Evolutionary conservation across 2,113 vertebrate species (phyloP).

Genomic region (Megaceryle maxima): DNA sequence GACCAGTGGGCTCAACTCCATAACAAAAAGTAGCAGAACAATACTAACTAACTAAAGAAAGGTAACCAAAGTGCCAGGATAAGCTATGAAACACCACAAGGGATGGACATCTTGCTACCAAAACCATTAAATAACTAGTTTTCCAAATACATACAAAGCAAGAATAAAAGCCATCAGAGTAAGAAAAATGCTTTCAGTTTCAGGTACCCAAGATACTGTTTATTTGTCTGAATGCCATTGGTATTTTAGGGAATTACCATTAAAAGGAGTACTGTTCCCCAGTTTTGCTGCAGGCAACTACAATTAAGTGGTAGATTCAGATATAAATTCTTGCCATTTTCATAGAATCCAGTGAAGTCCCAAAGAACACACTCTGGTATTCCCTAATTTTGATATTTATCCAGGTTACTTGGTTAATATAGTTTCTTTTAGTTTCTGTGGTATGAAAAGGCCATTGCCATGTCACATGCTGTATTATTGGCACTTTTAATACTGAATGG

Average conservation of each 20-base stretch:
- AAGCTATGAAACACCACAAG: background rate
- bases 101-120: background rate
- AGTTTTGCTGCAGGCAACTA: background rate
- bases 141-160: background rate
- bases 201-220: background rate
- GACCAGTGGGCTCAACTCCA: background rate
- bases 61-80: background rate
- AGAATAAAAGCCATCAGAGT: background rate
- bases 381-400: background rate
- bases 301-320: background rate
- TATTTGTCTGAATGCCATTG: background rate
- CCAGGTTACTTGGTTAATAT: background rate
- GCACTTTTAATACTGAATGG: background rate
- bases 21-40: background rate
- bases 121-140: background rate
- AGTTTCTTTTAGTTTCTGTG: background rate
- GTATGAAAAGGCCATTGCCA: background rate
- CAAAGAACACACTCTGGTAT: background rate
- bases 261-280: background rate
- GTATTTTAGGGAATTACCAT: background rate
- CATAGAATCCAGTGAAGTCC: background rate
- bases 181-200: background rate
- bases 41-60: no score
- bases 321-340: background rate
- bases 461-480: background rate